Evolutionary conservation across 2,888 invertebrate genomes (phyloP).

Genomic region (Heliconius cydno): DNA sequence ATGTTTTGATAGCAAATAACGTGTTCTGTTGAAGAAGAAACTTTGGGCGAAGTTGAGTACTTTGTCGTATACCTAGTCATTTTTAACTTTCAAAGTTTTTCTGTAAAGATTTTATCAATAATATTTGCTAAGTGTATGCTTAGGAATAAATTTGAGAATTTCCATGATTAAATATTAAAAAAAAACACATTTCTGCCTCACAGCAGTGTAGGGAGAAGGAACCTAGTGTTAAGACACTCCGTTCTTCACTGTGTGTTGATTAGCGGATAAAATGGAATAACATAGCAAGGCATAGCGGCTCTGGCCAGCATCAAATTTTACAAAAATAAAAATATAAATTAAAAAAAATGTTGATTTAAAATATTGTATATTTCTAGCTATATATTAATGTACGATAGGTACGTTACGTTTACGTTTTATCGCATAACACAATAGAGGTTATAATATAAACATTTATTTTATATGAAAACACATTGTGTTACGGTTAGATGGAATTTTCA

Average conservation of each 20-base stretch:
- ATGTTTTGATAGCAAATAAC: conserved; percentile 37
- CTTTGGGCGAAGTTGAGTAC: neutral
- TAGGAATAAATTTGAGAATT: neutral
- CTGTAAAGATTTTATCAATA: neutral
- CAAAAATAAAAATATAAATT: too few species aligned
- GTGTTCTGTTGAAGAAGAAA: conserved; percentile 17
- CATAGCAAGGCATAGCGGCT: too few species aligned
- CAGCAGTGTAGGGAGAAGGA: too few species aligned
- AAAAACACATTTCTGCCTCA: too few species aligned
- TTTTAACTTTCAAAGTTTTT: neutral
- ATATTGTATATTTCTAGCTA: neutral
- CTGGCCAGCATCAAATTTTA: too few species aligned
- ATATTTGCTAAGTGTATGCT: conserved; percentile 1
- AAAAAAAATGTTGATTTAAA: too few species aligned
- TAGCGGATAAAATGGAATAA: too few species aligned
- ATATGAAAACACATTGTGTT: conserved; percentile 21
- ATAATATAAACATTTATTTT: neutral
- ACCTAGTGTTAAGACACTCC: too few species aligned
- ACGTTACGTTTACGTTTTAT: neutral
- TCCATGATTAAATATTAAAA: neutral
- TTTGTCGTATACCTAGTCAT: neutral
- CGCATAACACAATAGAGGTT: neutral
- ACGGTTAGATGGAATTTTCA: conserved; percentile 68
- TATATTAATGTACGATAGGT: too few species aligned
- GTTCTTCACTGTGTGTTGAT: too few species aligned